Conservation (phyloP, 1,140 invertebrate genomes). For the Lethocerus indicus region DNA sequence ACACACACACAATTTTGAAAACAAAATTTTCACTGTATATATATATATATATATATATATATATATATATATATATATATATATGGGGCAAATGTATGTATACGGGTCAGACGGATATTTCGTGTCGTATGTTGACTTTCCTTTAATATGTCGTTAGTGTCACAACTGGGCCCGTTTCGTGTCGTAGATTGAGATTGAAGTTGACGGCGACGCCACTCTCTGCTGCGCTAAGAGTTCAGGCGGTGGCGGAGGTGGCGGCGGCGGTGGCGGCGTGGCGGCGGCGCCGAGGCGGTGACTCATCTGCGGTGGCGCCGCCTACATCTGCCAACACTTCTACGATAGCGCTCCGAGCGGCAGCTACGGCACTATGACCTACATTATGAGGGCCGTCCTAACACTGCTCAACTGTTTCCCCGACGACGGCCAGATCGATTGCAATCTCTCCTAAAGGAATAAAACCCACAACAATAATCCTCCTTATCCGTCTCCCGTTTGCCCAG, state of each 20-base stretch:
- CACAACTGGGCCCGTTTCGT: not conserved
- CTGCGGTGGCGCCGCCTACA: conserved; percentile 82
- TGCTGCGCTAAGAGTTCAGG: conserved; percentile 69
- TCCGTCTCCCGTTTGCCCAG: not conserved
- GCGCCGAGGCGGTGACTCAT: no score
- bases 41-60: no score
- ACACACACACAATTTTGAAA: no score
- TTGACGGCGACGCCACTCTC: conserved; percentile 75
- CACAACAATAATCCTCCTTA: not conserved
- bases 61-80: no score
- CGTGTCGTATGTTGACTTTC: no score
- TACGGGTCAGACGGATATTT: no score
- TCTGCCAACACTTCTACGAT: conserved; percentile 96
- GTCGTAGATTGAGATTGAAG: conserved; percentile 42
- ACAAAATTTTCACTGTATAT: no score
- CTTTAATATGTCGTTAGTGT: no score
- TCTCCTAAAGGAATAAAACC: conserved; percentile 34
- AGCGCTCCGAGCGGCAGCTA: conserved; percentile 91
- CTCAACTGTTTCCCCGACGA: conserved; percentile 59
- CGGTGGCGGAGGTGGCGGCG: conserved; percentile 38
- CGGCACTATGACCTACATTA: conserved; percentile 96
- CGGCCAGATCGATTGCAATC: conserved; percentile 61
- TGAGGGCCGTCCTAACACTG: conserved; percentile 59
- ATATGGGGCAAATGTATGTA: no score
- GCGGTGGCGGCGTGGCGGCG: no score